These are phyloP conservation scores for Drosophila buzzatii DNA, from an alignment of 2,888 invertebrate genomes.

Conservation along the genomic window DNA sequence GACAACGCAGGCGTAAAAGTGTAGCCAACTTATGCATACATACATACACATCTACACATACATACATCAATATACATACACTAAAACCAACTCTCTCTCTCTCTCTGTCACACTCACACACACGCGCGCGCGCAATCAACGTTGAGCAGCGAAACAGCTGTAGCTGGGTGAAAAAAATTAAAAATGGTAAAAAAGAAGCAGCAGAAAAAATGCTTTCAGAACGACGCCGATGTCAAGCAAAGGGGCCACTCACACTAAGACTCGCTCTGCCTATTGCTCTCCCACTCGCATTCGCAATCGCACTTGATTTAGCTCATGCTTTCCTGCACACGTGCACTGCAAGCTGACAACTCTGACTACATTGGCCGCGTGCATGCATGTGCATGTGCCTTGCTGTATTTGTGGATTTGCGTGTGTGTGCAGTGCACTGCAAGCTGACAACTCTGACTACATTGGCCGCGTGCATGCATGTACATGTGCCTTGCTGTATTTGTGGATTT, in stretches of 20 bases:
- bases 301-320: constrained; percentile 11
- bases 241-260: constrained; percentile 10
- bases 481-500: constrained; percentile 4
- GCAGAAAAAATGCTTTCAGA: constrained; percentile 9
- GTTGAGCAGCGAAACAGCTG: constrained; percentile 56
- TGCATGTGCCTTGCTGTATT: constrained; percentile 9
- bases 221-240: constrained; percentile 49
- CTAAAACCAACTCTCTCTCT: no score
- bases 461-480: constrained; percentile 8
- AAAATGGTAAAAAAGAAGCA: constrained; percentile 7
- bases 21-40: constrained; percentile 47
- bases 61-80: no score
- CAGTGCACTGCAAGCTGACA: constrained; percentile 45
- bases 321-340: constrained; percentile 51
- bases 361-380: constrained; percentile 9
- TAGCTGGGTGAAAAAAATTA: constrained; percentile 32
- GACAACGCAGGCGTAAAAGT: constrained; percentile 69
- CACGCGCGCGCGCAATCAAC: background rate
- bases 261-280: background rate
- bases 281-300: constrained; percentile 7
- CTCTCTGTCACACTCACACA: no score
- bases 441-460: constrained; percentile 30
- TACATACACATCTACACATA: background rate
- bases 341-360: constrained; percentile 48
- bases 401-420: constrained; percentile 18